Evolutionary conservation across 2,113 vertebrate genomes (phyloP).

Genomic region (Puntigrus tetrazona): DNA sequence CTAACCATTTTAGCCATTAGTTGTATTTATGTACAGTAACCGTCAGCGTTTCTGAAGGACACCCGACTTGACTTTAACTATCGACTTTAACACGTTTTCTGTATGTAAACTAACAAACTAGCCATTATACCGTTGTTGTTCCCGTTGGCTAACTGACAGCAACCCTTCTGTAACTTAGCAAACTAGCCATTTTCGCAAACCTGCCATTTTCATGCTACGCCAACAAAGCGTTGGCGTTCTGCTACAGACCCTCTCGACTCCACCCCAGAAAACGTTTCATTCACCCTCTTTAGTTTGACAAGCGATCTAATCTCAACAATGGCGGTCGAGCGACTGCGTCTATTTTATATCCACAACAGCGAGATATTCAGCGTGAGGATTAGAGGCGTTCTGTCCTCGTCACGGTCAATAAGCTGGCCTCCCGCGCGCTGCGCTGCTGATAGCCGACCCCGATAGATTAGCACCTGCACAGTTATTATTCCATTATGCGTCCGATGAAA

Average conservation of each 20-base stretch:
- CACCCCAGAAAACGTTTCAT: conserved; percentile 27
- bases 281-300: conserved; percentile 38
- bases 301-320: conserved; percentile 32
- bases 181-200: not conserved
- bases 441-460: conserved; percentile 48
- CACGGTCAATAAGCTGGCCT: not conserved
- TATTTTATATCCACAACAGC: conserved; percentile 18
- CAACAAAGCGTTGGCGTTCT: too few species aligned
- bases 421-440: conserved; percentile 20
- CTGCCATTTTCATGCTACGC: not conserved
- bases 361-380: not conserved
- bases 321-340: not conserved
- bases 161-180: too few species aligned
- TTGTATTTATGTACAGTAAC: too few species aligned
- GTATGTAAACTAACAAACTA: not conserved
- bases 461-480: conserved; percentile 34
- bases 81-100: not conserved
- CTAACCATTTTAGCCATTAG: too few species aligned
- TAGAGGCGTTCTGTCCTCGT: conserved; percentile 4
- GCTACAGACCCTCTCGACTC: not conserved
- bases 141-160: not conserved
- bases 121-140: not conserved
- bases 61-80: too few species aligned
- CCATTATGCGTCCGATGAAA: conserved; percentile 30
- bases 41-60: too few species aligned